phyloP scores from a whole-genome alignment of 2,888 invertebrate genomes.

The Lamellibrachia columna region DNA sequence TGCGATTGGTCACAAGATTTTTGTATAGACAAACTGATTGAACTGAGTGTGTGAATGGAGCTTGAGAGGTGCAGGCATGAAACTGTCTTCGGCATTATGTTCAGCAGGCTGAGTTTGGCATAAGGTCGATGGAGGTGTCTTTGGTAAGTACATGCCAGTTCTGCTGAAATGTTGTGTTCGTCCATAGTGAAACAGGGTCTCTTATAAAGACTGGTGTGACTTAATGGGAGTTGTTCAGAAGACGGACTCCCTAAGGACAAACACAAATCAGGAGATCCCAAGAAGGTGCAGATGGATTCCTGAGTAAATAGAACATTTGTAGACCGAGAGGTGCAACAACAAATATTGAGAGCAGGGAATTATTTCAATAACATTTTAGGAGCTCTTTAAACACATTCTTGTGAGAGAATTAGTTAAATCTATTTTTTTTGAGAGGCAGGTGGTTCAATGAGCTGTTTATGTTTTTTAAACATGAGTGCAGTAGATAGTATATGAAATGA shows the following conservation, averaged over 20 bases:
- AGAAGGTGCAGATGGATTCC: background rate
- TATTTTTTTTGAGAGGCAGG: background rate
- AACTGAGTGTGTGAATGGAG: background rate
- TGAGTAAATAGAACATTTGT: background rate
- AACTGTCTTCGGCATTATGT: background rate
- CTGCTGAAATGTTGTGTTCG: background rate
- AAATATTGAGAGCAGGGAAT: background rate
- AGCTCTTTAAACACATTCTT: background rate
- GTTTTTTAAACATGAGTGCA: background rate
- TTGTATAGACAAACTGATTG: background rate
- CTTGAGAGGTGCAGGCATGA: background rate
- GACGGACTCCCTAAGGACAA: background rate
- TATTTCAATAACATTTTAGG: background rate
- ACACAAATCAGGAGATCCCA: background rate
- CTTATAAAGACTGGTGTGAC: background rate
- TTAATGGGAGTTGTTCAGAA: background rate
- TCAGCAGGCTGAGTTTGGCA: background rate
- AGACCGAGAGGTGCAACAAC: background rate
- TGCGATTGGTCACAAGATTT: background rate
- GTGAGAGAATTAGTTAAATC: background rate
- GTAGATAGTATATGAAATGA: background rate
- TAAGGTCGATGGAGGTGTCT: background rate
- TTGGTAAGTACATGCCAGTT: background rate
- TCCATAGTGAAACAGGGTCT: background rate
- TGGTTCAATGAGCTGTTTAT: background rate